phyloP scores from a whole-genome alignment of 2,888 invertebrate genomes.

The Nasonovia ribisnigri region DNA sequence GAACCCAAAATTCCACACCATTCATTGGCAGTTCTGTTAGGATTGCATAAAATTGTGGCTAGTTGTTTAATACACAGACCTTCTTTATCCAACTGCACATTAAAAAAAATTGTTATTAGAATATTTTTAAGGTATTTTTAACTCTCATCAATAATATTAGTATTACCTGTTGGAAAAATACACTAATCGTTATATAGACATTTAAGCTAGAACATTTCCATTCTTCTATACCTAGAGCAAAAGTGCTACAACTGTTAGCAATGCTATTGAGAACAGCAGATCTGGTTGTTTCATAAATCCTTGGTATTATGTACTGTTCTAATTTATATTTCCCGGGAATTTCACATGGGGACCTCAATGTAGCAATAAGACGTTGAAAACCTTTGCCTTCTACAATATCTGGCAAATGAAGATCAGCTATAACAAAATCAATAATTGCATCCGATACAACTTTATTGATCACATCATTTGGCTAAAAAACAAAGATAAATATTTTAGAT shows the following conservation, averaged over 20 bases:
- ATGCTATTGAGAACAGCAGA: constrained; percentile 65
- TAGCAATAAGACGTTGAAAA: constrained; percentile 72
- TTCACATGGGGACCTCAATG: constrained; percentile 71
- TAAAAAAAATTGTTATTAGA: constrained; percentile 33
- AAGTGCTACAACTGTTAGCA: constrained; percentile 68
- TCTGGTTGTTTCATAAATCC: constrained; percentile 71
- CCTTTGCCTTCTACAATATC: constrained; percentile 72
- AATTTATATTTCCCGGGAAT: constrained; percentile 72
- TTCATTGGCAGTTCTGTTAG: constrained; percentile 70
- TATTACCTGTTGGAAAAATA: constrained; percentile 71
- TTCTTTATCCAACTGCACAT: constrained; percentile 69
- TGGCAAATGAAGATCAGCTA: constrained; percentile 72
- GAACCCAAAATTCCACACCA: constrained; percentile 71
- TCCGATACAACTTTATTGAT: constrained; percentile 71
- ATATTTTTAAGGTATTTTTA: background rate
- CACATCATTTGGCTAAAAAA: constrained; percentile 49
- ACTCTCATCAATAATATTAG: constrained; percentile 62
- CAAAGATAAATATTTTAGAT: background rate
- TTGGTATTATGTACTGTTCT: constrained; percentile 72
- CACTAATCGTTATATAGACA: constrained; percentile 71
- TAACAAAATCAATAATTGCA: constrained; percentile 72
- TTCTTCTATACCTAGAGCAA: constrained; percentile 72
- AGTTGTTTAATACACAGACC: constrained; percentile 71
- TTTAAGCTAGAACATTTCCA: constrained; percentile 71
- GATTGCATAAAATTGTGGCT: constrained; percentile 71